Evolutionary conservation across 2,113 vertebrate genomes (phyloP).

Genomic region (Oryzias curvinotus): DNA sequence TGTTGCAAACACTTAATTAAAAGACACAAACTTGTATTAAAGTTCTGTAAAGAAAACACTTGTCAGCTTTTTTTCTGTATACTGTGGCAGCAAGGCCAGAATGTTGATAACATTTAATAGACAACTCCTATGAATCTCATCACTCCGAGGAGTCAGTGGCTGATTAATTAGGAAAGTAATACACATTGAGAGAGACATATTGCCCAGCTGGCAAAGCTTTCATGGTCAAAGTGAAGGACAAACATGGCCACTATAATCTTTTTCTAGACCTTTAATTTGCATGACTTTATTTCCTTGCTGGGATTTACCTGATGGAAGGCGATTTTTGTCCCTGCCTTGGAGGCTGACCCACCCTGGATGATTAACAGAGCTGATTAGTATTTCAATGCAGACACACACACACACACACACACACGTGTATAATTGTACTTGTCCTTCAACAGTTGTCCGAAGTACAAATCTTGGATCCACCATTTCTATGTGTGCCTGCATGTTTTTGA

Average conservation of each 20-base stretch:
- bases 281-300: conserved; percentile 64
- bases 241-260: conserved; percentile 57
- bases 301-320: conserved; percentile 62
- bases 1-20: conserved; percentile 15
- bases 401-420: conserved; percentile 15
- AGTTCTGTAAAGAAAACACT: conserved; percentile 7
- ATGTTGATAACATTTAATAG: conserved; percentile 55
- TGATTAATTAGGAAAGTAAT: conserved; percentile 72
- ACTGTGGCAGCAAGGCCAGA: conserved; percentile 45
- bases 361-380: conserved; percentile 68
- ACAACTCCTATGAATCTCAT: conserved; percentile 55
- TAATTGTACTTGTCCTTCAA: conserved; percentile 45
- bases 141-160: conserved; percentile 58
- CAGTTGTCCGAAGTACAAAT: not conserved
- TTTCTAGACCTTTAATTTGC: conserved; percentile 61
- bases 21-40: conserved; percentile 12
- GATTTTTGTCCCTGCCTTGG: conserved; percentile 44
- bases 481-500: too few species aligned
- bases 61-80: conserved; percentile 46
- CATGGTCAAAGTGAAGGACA: conserved; percentile 75
- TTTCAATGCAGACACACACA: conserved; percentile 27
- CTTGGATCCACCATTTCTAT: not conserved
- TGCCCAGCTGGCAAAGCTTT: conserved; percentile 56
- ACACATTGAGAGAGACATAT: conserved; percentile 55
- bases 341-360: conserved; percentile 60